Evolutionary conservation across 2,113 vertebrate genomes (phyloP).

Genomic region (Diadophis punctatus): DNA sequence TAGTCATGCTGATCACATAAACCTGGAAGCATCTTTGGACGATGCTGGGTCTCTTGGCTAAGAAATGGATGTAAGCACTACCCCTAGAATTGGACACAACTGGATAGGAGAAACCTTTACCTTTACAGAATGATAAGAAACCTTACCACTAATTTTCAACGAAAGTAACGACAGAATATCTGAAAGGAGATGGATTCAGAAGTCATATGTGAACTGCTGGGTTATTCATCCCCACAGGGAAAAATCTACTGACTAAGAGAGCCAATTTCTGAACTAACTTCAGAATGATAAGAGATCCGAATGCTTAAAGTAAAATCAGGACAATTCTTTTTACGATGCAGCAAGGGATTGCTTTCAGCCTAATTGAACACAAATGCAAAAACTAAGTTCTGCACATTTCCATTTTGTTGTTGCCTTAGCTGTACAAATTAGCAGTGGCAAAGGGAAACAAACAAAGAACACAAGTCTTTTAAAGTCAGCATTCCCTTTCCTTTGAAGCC

Average conservation of each 20-base stretch:
- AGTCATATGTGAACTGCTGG: neutral
- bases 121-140: neutral
- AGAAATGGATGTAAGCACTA: neutral
- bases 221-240: neutral
- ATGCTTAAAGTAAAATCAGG: constrained; percentile 22
- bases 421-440: neutral
- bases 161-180: neutral
- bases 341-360: constrained; percentile 46
- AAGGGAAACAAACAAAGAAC: constrained; percentile 20
- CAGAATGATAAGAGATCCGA: constrained; percentile 34
- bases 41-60: neutral
- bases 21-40: neutral
- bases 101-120: neutral
- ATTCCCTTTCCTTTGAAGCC: constrained; percentile 11
- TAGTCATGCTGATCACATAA: neutral
- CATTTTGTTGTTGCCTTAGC: constrained; percentile 13
- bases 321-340: constrained; percentile 20
- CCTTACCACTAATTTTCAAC: neutral
- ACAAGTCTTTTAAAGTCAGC: constrained; percentile 3
- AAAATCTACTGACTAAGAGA: neutral
- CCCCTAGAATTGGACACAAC: neutral
- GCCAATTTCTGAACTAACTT: neutral
- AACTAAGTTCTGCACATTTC: neutral
- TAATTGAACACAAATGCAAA: constrained; percentile 52
- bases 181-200: neutral